Base-by-base conservation (phyloP, 2,888 invertebrate genomes). In the Himalopsyche kuldschensis region DNA sequence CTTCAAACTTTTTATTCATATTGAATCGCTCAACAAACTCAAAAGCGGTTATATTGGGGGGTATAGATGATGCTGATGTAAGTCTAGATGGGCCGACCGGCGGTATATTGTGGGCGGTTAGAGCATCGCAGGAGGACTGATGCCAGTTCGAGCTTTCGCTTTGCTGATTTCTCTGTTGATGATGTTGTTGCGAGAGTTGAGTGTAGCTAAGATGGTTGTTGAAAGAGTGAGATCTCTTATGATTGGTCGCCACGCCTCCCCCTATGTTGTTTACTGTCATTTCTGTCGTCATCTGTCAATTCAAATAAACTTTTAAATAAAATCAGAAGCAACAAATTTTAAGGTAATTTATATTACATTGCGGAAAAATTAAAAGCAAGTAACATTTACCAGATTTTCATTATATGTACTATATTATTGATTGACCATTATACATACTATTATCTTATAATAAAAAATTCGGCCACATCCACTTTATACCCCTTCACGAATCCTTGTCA, bases 201-300 rank as follows among this genome's bases (percentile, higher is more conserved):
- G 93, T 93, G 91, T 93, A 94, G 89, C 94, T 94, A 91, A 94
- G 93, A 90, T 94, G 94, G 90, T 94, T 94, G 90, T 94, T 94
- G 92, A 94, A 93, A 89, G 94, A 94, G 88, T 92, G 94, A 92
- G 92, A 94, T 93, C 92, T 92, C 93, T 92, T 94, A 92, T 93
- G 94, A 92, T 91, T 94, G 89, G 92, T 93, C 90, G 87, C 86
- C 82, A 83, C 79, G 81, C 87, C 87, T 87, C 87, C 87, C 87
- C 87, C 87, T 75, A 82, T 87, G 87, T 87, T 88, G 88, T 88
- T 88, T 88, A 88, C 88, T 88, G 88, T 88, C 83, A 87, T 87
- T 87, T 77, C 80, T 75, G 81, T 77, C 10, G 79, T 77, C 88
- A 89, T 85, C 88, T 88, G 81, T n/a, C 27, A 27, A 76, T 31